A percentile compares a stretch with the other conserved stretches of the same genome.
Evolutionary conservation across 1,140 invertebrate genomes (phyloP).

Genomic region (Caerostris extrusa): DNA sequence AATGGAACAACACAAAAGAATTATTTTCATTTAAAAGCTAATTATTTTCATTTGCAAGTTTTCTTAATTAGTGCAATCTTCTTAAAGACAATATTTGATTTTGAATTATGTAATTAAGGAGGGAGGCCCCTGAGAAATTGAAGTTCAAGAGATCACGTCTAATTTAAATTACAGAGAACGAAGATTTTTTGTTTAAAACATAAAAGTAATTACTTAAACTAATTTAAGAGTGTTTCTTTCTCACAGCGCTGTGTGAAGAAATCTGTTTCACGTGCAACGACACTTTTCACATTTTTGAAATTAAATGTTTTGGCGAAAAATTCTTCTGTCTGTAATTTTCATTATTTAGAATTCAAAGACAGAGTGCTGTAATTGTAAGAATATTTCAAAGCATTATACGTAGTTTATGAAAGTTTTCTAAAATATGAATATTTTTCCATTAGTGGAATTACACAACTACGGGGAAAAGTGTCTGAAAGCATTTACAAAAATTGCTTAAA

Average conservation of each 20-base stretch:
- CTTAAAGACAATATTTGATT: neutral
- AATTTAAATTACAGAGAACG: neutral
- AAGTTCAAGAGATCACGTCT: neutral
- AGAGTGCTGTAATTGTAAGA: too few relatives aligned
- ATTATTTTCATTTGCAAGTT: neutral
- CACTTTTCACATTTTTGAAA: neutral
- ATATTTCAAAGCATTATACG: too few relatives aligned
- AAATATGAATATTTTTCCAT: too few relatives aligned
- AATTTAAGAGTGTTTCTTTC: neutral
- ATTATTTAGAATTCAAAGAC: neutral
- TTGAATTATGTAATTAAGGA: constrained; percentile 13
- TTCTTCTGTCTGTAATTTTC: neutral
- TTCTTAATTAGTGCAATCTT: neutral
- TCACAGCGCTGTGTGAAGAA: neutral
- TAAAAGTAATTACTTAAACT: neutral
- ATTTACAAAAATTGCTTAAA: too few relatives aligned
- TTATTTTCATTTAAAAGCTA: too few relatives aligned
- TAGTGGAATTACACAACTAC: too few relatives aligned
- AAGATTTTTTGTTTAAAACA: neutral
- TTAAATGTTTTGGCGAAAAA: neutral
- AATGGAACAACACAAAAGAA: neutral
- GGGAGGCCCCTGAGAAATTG: neutral
- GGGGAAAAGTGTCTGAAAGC: too few relatives aligned
- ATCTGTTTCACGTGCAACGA: neutral
- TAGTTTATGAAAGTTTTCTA: too few relatives aligned